Evolutionary conservation across 2,888 invertebrate genomes (phyloP).

Genomic region (Neoitamus cyanurus): DNA sequence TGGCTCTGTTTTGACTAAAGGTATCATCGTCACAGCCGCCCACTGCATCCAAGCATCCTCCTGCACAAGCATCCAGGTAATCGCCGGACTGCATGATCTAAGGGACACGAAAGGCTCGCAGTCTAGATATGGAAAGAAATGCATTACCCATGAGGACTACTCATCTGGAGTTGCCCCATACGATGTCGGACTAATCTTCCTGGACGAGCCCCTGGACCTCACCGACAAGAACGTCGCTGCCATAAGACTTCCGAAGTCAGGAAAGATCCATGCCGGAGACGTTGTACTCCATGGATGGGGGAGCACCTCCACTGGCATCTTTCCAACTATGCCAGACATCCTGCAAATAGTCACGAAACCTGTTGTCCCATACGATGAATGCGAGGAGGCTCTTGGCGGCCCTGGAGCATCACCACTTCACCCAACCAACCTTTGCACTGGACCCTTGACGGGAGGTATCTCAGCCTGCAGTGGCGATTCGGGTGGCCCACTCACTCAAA

Average conservation of each 20-base stretch:
- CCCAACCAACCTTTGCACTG: slow-evolving; percentile 66
- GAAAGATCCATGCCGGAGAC: slow-evolving; percentile 58
- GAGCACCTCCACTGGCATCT: slow-evolving; percentile 48
- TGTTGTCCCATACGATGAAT: slow-evolving; percentile 57
- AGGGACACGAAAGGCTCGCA: slow-evolving; percentile 57
- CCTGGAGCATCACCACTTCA: slow-evolving; percentile 57
- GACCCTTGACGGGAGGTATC: slow-evolving; percentile 63
- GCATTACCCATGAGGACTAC: slow-evolving; percentile 53
- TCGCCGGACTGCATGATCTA: slow-evolving; percentile 66
- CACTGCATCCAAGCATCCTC: slow-evolving; percentile 58
- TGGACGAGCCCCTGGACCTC: slow-evolving; percentile 58
- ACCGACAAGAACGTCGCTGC: slow-evolving; percentile 59
- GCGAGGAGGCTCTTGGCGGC: slow-evolving; percentile 52
- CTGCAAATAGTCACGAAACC: slow-evolving; percentile 60
- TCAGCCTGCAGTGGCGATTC: slow-evolving; percentile 67
- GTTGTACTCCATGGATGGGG: slow-evolving; percentile 67
- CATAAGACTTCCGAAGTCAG: slow-evolving; percentile 62
- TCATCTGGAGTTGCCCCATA: slow-evolving; percentile 65
- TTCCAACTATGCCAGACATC: slow-evolving; percentile 57
- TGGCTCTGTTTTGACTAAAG: slow-evolving; percentile 64
- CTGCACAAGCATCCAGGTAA: slow-evolving; percentile 58
- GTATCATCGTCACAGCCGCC: slow-evolving; percentile 66
- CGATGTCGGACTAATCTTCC: slow-evolving; percentile 69
- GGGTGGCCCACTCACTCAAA: slow-evolving; percentile 62
- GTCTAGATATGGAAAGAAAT: slow-evolving; percentile 55